A percentile compares a stretch with the other conserved stretches of the same genome.
phyloP scores from a whole-genome alignment of 2,113 vertebrate species.

The Notarius quadriscutis region DNA sequence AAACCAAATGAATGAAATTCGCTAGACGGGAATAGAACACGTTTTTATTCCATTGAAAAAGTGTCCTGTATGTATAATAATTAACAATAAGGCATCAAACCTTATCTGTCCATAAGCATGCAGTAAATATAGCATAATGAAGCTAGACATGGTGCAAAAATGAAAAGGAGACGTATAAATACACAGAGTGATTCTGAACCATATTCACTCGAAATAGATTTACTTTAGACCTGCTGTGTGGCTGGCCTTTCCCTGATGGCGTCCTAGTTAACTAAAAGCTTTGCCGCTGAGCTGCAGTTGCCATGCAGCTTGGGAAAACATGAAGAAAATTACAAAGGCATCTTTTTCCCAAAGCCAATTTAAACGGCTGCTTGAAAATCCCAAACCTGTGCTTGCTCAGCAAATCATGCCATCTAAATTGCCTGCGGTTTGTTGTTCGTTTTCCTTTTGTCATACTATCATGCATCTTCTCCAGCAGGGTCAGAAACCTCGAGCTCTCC shows the following conservation, averaged over 20 bases:
- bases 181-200: not conserved
- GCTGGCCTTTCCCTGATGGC: conserved; percentile 4
- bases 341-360: conserved; percentile 27
- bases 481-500: not conserved
- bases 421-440: not conserved
- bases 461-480: not conserved
- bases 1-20: no score
- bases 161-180: not conserved
- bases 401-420: conserved; percentile 4
- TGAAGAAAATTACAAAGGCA: conserved; percentile 20
- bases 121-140: not conserved
- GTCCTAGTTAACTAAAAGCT: conserved; percentile 29
- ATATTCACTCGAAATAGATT: conserved; percentile 10
- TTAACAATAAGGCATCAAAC: not conserved
- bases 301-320: conserved; percentile 8
- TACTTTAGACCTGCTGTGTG: conserved; percentile 10
- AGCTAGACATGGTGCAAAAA: not conserved
- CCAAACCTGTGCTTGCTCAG: conserved; percentile 22
- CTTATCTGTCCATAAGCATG: not conserved
- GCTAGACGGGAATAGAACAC: no score
- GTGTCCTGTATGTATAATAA: no score
- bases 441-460: not conserved
- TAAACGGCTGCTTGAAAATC: conserved; percentile 17
- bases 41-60: no score
- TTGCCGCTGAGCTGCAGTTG: not conserved